Conservation (phyloP, 2,888 invertebrate genomes). For the Malachius bipustulatus region DNA sequence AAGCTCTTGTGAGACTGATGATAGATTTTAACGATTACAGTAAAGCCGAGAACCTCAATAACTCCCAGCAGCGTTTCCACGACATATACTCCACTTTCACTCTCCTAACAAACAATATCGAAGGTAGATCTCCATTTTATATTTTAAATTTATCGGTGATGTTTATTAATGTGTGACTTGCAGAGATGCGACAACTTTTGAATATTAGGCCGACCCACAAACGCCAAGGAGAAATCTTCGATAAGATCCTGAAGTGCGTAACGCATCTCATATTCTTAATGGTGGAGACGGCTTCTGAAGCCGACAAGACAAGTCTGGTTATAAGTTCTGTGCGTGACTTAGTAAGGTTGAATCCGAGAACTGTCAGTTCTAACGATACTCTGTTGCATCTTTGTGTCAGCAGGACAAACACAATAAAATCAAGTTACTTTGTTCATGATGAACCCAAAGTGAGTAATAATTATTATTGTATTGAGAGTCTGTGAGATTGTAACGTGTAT, state of each 20-base stretch:
- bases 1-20: conserved; percentile 75
- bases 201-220: conserved; percentile 56
- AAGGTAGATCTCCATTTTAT: background rate
- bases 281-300: conserved; percentile 45
- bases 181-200: conserved; percentile 43
- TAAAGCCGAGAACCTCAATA: conserved; percentile 40
- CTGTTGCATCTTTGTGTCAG: conserved; percentile 75
- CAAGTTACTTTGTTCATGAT: conserved; percentile 64
- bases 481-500: background rate
- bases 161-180: conserved; percentile 18
- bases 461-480: background rate
- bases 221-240: conserved; percentile 69
- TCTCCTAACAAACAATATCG: conserved; percentile 51
- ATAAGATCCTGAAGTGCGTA: conserved; percentile 66
- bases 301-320: conserved; percentile 39
- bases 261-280: conserved; percentile 66
- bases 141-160: background rate
- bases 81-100: conserved; percentile 61
- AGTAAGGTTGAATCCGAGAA: conserved; percentile 52
- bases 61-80: conserved; percentile 47
- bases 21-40: conserved; percentile 56
- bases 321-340: conserved; percentile 42
- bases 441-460: conserved; percentile 36
- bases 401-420: conserved; percentile 63
- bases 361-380: conserved; percentile 62